Percentiles rank a stretch among this genome's conserved stretches.
Evolutionary conservation across 1,140 invertebrate species (phyloP).

Genomic region (Drosophila murphyi): DNA sequence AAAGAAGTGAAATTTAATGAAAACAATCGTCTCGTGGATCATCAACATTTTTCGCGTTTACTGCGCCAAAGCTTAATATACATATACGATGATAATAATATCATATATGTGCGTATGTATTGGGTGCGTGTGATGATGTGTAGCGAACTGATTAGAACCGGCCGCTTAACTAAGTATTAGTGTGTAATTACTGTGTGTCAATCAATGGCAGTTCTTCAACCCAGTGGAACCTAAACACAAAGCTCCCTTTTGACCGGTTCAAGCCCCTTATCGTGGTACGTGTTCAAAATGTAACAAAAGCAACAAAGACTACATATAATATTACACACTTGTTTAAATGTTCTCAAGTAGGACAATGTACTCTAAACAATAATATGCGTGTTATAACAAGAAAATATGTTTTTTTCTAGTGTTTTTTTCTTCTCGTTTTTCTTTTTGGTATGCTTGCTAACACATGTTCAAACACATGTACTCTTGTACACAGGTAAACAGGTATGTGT

Average conservation of each 20-base stretch:
- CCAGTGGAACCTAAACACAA: conserved; percentile 18
- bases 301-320: conserved; percentile 5
- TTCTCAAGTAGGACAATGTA: background rate
- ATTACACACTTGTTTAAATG: background rate
- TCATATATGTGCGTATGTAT: too few species aligned
- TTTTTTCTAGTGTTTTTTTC: conserved; percentile 17
- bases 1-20: background rate
- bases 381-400: conserved; percentile 14
- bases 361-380: conserved; percentile 8
- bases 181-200: conserved; percentile 35
- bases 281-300: conserved; percentile 20
- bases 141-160: background rate
- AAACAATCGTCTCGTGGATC: background rate
- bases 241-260: conserved; percentile 32
- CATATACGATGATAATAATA: background rate
- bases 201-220: conserved; percentile 40
- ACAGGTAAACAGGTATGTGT: conserved; percentile 25
- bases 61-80: background rate
- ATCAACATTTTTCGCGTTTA: background rate
- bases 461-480: conserved; percentile 2
- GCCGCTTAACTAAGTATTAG: background rate
- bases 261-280: conserved; percentile 47
- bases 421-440: conserved; percentile 3
- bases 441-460: conserved; percentile 2
- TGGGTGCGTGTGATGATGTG: background rate